Conservation (phyloP, 2,888 invertebrate species). For the Artemia sp. region DNA sequence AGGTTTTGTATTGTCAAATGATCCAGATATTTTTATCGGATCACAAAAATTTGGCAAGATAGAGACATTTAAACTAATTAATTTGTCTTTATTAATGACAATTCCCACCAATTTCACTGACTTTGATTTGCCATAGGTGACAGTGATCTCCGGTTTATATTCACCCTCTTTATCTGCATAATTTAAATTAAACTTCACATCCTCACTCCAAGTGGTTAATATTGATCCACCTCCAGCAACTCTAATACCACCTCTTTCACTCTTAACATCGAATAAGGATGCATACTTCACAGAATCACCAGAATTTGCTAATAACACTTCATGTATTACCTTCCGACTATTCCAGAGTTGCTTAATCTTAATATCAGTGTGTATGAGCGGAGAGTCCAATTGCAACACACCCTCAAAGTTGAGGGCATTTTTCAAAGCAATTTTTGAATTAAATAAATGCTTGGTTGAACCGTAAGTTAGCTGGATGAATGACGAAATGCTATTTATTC, state of each 20-base stretch:
- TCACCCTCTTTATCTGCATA: not conserved
- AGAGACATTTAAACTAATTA: not conserved
- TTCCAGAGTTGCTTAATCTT: conserved; percentile 17
- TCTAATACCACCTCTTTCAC: not conserved
- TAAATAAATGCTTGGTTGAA: not conserved
- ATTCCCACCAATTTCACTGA: not conserved
- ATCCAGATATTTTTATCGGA: not conserved
- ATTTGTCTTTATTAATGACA: not conserved
- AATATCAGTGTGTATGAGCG: not conserved
- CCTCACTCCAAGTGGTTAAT: not conserved
- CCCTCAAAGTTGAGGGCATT: conserved; percentile 1
- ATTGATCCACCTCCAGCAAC: not conserved
- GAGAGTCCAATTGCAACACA: not conserved
- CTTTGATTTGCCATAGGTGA: not conserved
- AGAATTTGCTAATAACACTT: not conserved
- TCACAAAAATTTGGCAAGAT: not conserved
- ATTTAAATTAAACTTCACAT: not conserved
- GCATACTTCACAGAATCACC: not conserved
- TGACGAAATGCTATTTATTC: not conserved
- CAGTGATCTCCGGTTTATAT: not conserved
- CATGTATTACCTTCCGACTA: conserved; percentile 17
- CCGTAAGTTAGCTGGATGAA: not conserved
- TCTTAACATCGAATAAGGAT: not conserved
- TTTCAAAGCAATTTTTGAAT: not conserved
- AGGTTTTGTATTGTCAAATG: conserved; percentile 17